Base-by-base conservation (phyloP, 2,888 invertebrate genomes). In the Amblyjoppa fuscipennis region DNA sequence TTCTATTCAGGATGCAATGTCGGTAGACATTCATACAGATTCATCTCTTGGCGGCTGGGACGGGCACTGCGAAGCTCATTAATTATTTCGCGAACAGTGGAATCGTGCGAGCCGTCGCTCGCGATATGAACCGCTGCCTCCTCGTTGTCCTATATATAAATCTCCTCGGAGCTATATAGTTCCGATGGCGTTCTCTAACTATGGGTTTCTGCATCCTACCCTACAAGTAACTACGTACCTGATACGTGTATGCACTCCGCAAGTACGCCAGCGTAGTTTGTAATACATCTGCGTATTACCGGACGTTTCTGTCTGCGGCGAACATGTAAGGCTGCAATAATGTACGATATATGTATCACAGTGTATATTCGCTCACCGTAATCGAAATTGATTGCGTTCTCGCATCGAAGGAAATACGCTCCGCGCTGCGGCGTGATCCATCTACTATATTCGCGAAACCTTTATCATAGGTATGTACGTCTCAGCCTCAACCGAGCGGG, bases 331-430 rank as follows among this genome's bases (percentile, higher is more conserved):
- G 64, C 25, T 53, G 45, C 49, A 81, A 45, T 79, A 68, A 79
- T 79, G 79, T 56, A 41, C 41, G 53, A 77, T 69, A 59, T 59
- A 77, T 45, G 41, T 31, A 25, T 68, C 1, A 11, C 4, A 34
- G 6, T 31, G n/a, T 31, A 28, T 45, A 71, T 5, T 20, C 66
- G 66, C 45, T 34, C 59, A 53, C 61, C 69, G 49, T 81, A 75
- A 75, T 76, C 81, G 69, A 81, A 81, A 76, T 81, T 81, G 70
- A 81, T 81, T 56, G 61, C 11, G 61, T 68, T 51, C 38, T 45
- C 25, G 64, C 79, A 51, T 70, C 51, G 53, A 28, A 64, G 80
- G 53, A 73, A 73, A 71, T 66, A 80, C 64, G 64, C n/a, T 80
- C n/a, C 16, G 38, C 59, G 53, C 20, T 13, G 7, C 28, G 6